Conservation (phyloP, 1,140 invertebrate species). For the Mya arenaria region DNA sequence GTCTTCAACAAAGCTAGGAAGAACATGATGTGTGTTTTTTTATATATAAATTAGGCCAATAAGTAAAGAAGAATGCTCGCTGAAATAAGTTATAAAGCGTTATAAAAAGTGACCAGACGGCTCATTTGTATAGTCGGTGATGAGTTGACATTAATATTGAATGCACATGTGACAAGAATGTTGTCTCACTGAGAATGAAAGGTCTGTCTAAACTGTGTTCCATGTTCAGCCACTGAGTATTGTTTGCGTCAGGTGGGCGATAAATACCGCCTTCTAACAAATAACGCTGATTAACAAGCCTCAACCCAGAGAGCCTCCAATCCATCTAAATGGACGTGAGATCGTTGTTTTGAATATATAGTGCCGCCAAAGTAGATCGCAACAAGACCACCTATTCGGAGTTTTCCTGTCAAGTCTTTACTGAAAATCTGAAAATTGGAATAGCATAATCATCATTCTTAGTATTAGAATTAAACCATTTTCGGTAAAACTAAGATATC, state of each 20-base stretch:
- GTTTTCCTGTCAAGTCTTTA: neutral
- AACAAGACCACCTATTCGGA: constrained; percentile 5
- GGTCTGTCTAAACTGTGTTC: constrained; percentile 2
- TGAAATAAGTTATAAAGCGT: too few species aligned
- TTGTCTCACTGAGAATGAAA: constrained; percentile 16
- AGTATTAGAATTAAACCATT: neutral
- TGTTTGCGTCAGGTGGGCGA: constrained; percentile 18
- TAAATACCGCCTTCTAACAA: neutral
- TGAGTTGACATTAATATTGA: constrained; percentile 18
- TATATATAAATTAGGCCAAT: too few species aligned
- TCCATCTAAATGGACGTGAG: neutral
- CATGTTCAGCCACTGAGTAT: constrained; percentile 5
- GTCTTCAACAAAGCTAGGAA: too few species aligned
- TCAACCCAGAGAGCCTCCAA: constrained; percentile 18
- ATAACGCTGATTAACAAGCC: constrained; percentile 1
- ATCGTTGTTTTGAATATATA: neutral
- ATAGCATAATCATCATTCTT: neutral
- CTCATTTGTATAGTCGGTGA: too few species aligned
- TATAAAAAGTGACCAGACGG: too few species aligned
- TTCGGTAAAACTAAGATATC: constrained; percentile 22
- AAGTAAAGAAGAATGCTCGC: too few species aligned
- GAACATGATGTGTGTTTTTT: too few species aligned
- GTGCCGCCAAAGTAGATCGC: neutral
- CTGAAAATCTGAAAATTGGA: constrained; percentile 3
- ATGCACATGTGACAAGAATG: neutral